A percentile compares a stretch with the other conserved stretches of the same genome.
These are phyloP conservation scores for Coronaproctus castanopsis DNA, from an alignment of 2,888 invertebrate genomes.

Conservation along the genomic window DNA sequence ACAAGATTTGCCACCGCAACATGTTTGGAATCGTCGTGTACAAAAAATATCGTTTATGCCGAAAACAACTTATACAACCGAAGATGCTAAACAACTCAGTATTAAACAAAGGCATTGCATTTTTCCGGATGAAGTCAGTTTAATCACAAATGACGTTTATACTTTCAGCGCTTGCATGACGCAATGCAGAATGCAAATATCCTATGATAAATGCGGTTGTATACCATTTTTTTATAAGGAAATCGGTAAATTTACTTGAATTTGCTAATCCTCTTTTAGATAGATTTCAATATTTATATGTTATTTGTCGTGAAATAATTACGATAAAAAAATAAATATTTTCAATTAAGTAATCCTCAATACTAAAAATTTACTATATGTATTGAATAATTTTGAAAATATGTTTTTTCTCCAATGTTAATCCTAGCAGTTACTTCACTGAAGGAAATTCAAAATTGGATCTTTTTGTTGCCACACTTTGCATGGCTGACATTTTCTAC, in stretches of 20 bases:
- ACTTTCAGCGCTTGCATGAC: constrained; percentile 50
- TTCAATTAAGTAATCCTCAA: not conserved
- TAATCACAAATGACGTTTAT: constrained; percentile 39
- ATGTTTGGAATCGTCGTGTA: constrained; percentile 42
- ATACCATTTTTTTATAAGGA: constrained; percentile 49
- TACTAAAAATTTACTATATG: too few species aligned
- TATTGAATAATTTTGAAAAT: too few species aligned
- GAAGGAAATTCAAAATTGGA: too few species aligned
- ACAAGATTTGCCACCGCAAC: constrained; percentile 44
- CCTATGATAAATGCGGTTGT: constrained; percentile 42
- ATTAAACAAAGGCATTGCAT: constrained; percentile 49
- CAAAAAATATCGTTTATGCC: constrained; percentile 44
- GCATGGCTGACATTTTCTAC: too few species aligned
- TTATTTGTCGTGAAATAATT: too few species aligned
- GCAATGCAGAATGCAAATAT: constrained; percentile 46
- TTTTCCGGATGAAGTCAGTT: constrained; percentile 42
- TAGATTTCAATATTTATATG: too few species aligned
- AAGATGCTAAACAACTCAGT: constrained; percentile 45
- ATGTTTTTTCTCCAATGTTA: too few species aligned
- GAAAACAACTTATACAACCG: constrained; percentile 55
- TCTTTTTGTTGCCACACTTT: too few species aligned
- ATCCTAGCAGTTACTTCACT: too few species aligned
- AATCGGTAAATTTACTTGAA: constrained; percentile 35
- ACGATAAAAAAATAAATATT: too few species aligned
- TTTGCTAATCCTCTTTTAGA: too few species aligned